A percentile compares a stretch with the other conserved stretches of the same genome.
phyloP scores from a whole-genome alignment of 2,797 vertebrate genomes.

The Heteromormyrus szaboi region DNA sequence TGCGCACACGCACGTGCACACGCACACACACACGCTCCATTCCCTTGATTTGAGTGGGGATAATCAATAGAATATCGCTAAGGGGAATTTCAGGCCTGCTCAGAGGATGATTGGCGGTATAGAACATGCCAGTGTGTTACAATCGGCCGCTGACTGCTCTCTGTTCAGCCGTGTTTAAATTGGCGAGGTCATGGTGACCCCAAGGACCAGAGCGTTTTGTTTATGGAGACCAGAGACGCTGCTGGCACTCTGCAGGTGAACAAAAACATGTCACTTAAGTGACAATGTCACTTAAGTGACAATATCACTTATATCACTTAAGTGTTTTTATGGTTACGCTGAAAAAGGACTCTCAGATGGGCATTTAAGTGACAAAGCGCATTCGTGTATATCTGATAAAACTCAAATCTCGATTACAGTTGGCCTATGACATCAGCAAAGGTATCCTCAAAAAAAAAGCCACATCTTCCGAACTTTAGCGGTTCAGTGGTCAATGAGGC shows the following conservation, averaged over 20 bases:
- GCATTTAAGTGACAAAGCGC: not conserved
- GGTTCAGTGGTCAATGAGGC: not conserved
- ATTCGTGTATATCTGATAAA: not conserved
- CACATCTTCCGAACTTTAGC: not conserved
- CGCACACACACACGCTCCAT: not conserved
- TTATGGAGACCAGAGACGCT: not conserved
- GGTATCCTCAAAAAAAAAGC: not conserved
- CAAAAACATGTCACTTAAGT: not conserved
- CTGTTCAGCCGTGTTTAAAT: not conserved
- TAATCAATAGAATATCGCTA: constrained; percentile 86
- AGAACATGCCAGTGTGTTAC: constrained; percentile 60
- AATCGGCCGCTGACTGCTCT: constrained; percentile 28
- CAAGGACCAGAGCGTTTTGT: not conserved
- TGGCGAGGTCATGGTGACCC: not conserved
- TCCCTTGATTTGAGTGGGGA: constrained; percentile 70
- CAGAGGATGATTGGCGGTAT: constrained; percentile 74
- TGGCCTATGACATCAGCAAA: not conserved
- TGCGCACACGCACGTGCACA: not conserved
- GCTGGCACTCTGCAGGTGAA: not conserved
- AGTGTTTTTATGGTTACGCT: not conserved
- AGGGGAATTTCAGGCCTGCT: constrained; percentile 63
- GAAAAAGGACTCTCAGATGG: not conserved
- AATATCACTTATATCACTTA: not conserved
- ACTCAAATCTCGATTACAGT: not conserved
- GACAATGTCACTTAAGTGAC: not conserved